Conservation (phyloP, 2,797 vertebrate genomes). For the Cichlasoma orientale region DNA sequence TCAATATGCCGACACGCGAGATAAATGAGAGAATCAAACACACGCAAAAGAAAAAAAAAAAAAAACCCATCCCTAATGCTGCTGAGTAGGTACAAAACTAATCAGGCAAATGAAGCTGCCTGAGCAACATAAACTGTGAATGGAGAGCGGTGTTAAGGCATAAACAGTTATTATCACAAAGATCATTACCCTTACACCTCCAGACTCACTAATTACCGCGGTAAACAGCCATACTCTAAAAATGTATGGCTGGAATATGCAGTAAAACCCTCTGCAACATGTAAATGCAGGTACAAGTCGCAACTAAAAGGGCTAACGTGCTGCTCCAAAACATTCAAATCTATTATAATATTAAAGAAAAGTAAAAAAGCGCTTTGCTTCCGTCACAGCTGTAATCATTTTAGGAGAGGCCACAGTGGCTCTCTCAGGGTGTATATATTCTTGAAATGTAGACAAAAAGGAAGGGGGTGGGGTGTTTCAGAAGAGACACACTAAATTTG, state of each 20-base stretch:
- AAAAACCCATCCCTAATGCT: conserved; percentile 66
- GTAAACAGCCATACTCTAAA: conserved; percentile 77
- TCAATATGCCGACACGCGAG: conserved; percentile 74
- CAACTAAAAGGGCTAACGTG: conserved; percentile 39
- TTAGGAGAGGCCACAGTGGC: conserved; percentile 71
- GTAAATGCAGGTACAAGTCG: conserved; percentile 54
- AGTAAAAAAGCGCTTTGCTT: conserved; percentile 59
- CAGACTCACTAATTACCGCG: conserved; percentile 78
- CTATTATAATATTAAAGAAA: conserved; percentile 58
- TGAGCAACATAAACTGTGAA: conserved; percentile 68
- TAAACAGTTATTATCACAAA: conserved; percentile 81
- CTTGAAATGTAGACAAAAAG: conserved; percentile 71
- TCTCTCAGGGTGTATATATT: conserved; percentile 67
- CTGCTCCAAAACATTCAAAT: conserved; percentile 59
- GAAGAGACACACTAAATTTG: conserved; percentile 85
- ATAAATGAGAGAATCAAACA: conserved; percentile 75
- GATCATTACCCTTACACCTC: conserved; percentile 79
- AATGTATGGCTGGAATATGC: conserved; percentile 66
- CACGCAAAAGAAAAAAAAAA: conserved; percentile 36
- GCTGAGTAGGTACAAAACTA: conserved; percentile 76
- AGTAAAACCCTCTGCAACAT: conserved; percentile 60
- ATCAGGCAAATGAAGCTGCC: conserved; percentile 77
- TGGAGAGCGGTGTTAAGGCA: conserved; percentile 67
- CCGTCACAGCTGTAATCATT: conserved; percentile 74
- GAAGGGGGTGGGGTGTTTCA: conserved; percentile 57